Conservation (phyloP, 2,797 vertebrate genomes). For the Rhinichthys osculus region DNA sequence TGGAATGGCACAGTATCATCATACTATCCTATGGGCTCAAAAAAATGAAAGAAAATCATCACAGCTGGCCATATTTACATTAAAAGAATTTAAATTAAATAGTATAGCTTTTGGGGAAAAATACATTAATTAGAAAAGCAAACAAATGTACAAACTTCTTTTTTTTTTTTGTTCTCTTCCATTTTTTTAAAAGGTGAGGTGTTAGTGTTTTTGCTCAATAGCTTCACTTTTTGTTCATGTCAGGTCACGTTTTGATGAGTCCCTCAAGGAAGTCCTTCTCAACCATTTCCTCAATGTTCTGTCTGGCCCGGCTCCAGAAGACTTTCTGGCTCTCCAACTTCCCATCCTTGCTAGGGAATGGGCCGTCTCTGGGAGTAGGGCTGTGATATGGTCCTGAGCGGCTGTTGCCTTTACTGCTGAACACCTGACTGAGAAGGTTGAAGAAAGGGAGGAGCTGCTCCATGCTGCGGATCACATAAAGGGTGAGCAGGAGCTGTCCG, state of each 20-base stretch:
- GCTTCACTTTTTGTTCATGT: neutral
- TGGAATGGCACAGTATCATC: slow-evolving; percentile 80
- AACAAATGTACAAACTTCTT: slow-evolving; percentile 82
- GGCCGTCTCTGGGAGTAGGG: slow-evolving; percentile 79
- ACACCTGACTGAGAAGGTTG: slow-evolving; percentile 94
- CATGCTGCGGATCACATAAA: slow-evolving; percentile 92
- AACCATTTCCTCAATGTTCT: slow-evolving; percentile 98
- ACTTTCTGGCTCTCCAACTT: slow-evolving; percentile 95
- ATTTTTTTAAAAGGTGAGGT: slow-evolving; percentile 74
- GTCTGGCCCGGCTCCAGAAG: slow-evolving; percentile 92
- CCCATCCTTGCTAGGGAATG: slow-evolving; percentile 86
- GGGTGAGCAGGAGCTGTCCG: slow-evolving; percentile 90
- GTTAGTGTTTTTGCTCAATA: slow-evolving; percentile 50
- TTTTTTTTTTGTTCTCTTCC: slow-evolving; percentile 60
- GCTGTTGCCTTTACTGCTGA: slow-evolving; percentile 94
- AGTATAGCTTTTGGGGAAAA: slow-evolving; percentile 82
- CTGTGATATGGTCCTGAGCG: slow-evolving; percentile 83
- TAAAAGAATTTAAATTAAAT: slow-evolving; percentile 91
- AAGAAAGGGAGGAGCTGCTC: slow-evolving; percentile 98
- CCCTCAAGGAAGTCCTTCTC: slow-evolving; percentile 99
- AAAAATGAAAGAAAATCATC: slow-evolving; percentile 77
- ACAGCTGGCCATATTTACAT: slow-evolving; percentile 87
- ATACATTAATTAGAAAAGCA: slow-evolving; percentile 83
- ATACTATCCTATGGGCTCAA: slow-evolving; percentile 78
- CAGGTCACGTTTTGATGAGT: slow-evolving; percentile 90